Conservation (phyloP, 2,113 vertebrate genomes). For the Mus musculus region GRCm39 chr11:71637501-71638000, state of each 20-base stretch:
- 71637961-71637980: neutral
- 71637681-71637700: neutral
- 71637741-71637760: neutral
- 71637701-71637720: neutral
- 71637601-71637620: neutral
- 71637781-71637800: neutral
- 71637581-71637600: conserved; percentile 39
- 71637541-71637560: conserved; percentile 6
- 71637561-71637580: neutral
- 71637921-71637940: neutral
- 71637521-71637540: neutral
- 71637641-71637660: neutral
- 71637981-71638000: neutral
- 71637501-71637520: neutral
- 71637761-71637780: neutral
- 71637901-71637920: neutral
- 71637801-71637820: neutral
- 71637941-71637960: neutral
- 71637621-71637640: too few relatives aligned
- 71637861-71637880: neutral
- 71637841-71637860: neutral
- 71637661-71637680: neutral
- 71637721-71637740: too few relatives aligned
- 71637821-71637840: too few relatives aligned
- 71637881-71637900: neutral